Base-by-base conservation (phyloP, 2,888 invertebrate genomes). In the Rhamphomyia laevipes region DNA sequence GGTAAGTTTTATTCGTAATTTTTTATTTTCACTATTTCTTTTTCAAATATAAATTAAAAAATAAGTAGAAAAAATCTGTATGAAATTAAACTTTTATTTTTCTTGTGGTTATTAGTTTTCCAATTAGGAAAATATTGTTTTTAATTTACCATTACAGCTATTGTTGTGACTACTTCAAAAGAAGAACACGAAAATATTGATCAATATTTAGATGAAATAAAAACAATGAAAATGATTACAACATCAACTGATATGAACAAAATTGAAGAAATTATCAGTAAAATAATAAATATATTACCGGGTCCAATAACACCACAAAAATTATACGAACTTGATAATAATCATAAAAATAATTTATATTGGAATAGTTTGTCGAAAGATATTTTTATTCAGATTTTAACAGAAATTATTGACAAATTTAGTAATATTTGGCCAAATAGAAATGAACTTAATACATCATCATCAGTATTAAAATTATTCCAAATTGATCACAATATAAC, bases 281-380 rank as follows among this genome's bases (percentile, higher is more conserved):
- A 62, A 12, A 48, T 76, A 6, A 50, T 64, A 23, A 54, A 63
- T 35, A 59, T 64, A 42, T 58, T 74, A 46, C 75, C 75, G 4
- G 70, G 68, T 10, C 63, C 60, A 17, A 59, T 80, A 30, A 86
- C 85, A 0, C 74, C 80, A 16, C 82, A 86, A 62, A 82, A 79
- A 62, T 65, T 85, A n/a, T 61, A 68, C 12, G 70, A 71, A 35
- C 54, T 74, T 2, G 85, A 86, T 64, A 54, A 58, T 13, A 63
- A 61, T 41, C 17, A 49, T 3, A 40, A 56, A 31, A 55, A 53
- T 23, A 53, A 55, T 46, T 23, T 35, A 35, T 54, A 62, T 33
- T 71, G 73, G 65, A 48, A 58, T 18, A 55, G 9, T 27, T 27
- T 27, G 9, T 27, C 23, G 4, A 27, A 27, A 27, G 7, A 27